phyloP scores from a whole-genome alignment of 2,797 vertebrate species.

The Periparus ater region DNA sequence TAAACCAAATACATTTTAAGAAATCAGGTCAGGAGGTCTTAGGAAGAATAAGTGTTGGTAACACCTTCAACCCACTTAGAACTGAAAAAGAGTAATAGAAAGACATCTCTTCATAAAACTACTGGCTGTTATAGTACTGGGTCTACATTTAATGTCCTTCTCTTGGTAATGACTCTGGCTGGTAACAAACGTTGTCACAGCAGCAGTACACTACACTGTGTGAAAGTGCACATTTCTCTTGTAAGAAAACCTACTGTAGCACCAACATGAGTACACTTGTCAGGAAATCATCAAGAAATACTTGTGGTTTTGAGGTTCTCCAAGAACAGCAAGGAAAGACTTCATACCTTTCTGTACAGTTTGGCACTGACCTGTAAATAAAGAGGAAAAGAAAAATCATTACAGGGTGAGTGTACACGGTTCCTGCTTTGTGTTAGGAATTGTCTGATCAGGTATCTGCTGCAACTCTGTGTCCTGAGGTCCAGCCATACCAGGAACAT shows the following conservation, averaged over 20 bases:
- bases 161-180: not conserved
- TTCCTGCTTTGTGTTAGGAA: not conserved
- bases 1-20: not conserved
- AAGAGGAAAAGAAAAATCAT: not conserved
- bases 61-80: not conserved
- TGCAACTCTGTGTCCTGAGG: not conserved
- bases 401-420: not conserved
- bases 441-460: not conserved
- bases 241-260: not conserved
- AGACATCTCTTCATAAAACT: not conserved
- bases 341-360: constrained; percentile 78
- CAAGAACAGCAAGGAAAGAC: not conserved
- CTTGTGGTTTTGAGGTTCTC: not conserved
- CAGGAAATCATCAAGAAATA: constrained; percentile 11
- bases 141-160: not conserved
- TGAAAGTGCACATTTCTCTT: not conserved
- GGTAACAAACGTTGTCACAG: not conserved
- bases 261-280: not conserved
- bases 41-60: not conserved
- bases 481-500: not conserved
- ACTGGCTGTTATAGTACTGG: not conserved
- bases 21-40: not conserved
- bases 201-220: not conserved
- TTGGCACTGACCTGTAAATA: constrained; percentile 82
- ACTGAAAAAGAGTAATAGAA: not conserved